These are phyloP conservation scores for Andricus quercusramuli DNA, from an alignment of 2,888 invertebrate species.

Conservation along the genomic window DNA sequence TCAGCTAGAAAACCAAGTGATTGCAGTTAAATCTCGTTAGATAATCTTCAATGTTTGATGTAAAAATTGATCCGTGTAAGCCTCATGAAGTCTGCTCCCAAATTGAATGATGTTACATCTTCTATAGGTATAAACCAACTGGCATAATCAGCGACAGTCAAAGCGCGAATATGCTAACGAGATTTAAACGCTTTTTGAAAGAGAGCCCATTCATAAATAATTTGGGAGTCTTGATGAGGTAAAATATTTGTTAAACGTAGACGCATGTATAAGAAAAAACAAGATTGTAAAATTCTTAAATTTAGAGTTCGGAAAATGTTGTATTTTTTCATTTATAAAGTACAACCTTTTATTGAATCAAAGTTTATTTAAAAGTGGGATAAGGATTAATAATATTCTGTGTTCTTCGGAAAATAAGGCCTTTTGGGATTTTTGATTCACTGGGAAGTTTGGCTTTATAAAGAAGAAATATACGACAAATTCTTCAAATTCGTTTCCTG, in stretches of 20 bases:
- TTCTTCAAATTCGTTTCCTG: background rate
- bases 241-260: conserved; percentile 27
- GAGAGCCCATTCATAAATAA: conserved; percentile 75
- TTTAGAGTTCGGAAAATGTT: background rate
- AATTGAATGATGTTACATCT: conserved; percentile 63
- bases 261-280: background rate
- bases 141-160: conserved; percentile 40
- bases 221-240: conserved; percentile 79
- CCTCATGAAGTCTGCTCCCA: conserved; percentile 78
- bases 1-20: conserved; percentile 41
- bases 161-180: conserved; percentile 70
- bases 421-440: background rate
- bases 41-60: conserved; percentile 59
- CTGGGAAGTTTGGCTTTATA: conserved; percentile 8
- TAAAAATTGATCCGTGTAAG: conserved; percentile 62
- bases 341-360: background rate
- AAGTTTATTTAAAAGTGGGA: background rate
- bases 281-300: conserved; percentile 10
- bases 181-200: conserved; percentile 74
- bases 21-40: conserved; percentile 79
- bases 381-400: background rate
- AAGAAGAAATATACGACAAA: background rate
- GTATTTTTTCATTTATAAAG: background rate
- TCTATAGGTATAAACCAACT: conserved; percentile 9
- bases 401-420: background rate